Conservation (phyloP, 1,140 invertebrate genomes). For the Bombus impatiens region DNA sequence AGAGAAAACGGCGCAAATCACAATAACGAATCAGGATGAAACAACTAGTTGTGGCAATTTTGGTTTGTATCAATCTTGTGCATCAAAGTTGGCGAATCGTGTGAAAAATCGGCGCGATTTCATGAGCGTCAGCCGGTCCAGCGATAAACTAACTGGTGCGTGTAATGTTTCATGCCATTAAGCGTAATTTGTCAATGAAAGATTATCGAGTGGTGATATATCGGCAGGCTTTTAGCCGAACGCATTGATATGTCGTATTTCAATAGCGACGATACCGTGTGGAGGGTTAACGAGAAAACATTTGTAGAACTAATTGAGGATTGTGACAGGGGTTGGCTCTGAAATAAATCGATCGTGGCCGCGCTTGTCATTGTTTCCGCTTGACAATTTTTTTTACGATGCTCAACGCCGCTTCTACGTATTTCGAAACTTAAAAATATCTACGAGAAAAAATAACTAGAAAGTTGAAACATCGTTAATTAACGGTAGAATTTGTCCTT, state of each 20-base stretch:
- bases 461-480: conserved; percentile 11
- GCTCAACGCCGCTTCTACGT: not conserved
- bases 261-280: conserved; percentile 44
- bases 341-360: conserved; percentile 48
- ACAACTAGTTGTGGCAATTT: not conserved
- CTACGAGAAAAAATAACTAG: not conserved
- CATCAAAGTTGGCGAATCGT: not conserved
- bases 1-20: too few species aligned
- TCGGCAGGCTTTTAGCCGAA: conserved; percentile 44
- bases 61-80: not conserved
- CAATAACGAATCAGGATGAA: not conserved
- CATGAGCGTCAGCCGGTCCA: not conserved
- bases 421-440: not conserved
- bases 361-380: not conserved
- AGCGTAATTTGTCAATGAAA: conserved; percentile 55
- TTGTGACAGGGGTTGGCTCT: conserved; percentile 22
- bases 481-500: conserved; percentile 11
- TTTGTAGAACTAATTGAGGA: conserved; percentile 57
- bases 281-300: conserved; percentile 51
- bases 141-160: conserved; percentile 12
- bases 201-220: conserved; percentile 51
- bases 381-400: not conserved
- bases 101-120: not conserved
- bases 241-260: conserved; percentile 55
- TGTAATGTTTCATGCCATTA: conserved; percentile 49